These are phyloP conservation scores for Sapayoa aenigma DNA, from an alignment of 2,113 vertebrate genomes.

Conservation along the genomic window DNA sequence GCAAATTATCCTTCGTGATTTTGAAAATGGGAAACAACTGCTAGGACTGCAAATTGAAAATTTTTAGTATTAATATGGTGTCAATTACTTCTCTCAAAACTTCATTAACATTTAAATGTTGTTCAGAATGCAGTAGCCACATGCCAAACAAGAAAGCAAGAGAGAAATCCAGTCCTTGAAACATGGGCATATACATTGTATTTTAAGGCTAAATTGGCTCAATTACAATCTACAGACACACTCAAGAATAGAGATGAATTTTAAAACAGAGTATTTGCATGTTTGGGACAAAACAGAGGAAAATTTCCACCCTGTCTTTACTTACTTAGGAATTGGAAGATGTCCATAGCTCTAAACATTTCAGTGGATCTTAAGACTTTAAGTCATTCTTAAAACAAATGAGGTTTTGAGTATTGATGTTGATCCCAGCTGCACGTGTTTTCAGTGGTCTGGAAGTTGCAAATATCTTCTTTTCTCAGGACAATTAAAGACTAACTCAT, in stretches of 20 bases:
- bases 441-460: background rate
- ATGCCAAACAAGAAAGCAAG: background rate
- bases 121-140: background rate
- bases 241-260: background rate
- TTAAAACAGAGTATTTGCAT: background rate
- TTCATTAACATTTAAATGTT: background rate
- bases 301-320: background rate
- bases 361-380: background rate
- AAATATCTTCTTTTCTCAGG: background rate
- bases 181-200: background rate
- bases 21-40: background rate
- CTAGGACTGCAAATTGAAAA: background rate
- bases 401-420: background rate
- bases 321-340: background rate
- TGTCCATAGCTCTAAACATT: background rate
- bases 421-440: background rate
- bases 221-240: background rate
- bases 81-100: background rate
- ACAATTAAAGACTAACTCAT: background rate
- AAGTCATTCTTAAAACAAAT: background rate
- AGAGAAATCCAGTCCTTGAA: background rate
- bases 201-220: background rate
- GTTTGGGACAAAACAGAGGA: background rate
- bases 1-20: background rate
- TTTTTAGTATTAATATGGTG: background rate